A percentile compares a stretch with the other conserved stretches of the same genome.
phyloP scores from a whole-genome alignment of 2,113 vertebrate species.

The Aplodontia rufa region DNA sequence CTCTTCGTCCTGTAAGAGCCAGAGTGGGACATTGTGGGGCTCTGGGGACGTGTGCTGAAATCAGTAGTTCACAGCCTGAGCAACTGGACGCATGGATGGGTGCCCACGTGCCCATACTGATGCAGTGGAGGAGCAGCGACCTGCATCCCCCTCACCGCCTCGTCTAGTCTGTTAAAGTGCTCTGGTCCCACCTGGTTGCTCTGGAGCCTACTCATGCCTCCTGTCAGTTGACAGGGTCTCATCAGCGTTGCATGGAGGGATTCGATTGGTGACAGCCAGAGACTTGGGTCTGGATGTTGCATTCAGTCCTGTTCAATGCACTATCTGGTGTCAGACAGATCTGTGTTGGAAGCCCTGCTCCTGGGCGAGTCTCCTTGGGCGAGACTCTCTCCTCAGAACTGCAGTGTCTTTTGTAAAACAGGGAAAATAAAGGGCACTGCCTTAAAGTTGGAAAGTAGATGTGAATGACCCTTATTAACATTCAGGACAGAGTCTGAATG shows the following conservation, averaged over 20 bases:
- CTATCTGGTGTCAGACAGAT: neutral
- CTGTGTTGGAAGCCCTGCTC: neutral
- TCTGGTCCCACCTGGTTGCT: too few relatives aligned
- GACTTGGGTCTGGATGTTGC: accelerated
- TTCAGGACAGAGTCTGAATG: too few relatives aligned
- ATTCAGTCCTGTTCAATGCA: neutral
- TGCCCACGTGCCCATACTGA: too few relatives aligned
- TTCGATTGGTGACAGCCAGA: neutral
- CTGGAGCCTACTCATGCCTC: too few relatives aligned
- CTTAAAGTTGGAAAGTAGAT: neutral
- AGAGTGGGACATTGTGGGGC: neutral
- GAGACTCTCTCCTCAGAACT: neutral
- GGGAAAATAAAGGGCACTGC: neutral
- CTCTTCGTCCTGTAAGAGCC: neutral
- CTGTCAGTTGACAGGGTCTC: too few relatives aligned
- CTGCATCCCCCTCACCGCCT: too few relatives aligned
- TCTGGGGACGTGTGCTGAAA: neutral
- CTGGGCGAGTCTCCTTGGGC: neutral
- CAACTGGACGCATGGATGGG: too few relatives aligned
- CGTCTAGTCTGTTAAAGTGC: too few relatives aligned
- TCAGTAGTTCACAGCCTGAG: accelerated
- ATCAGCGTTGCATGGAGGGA: too few relatives aligned
- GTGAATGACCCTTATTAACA: neutral
- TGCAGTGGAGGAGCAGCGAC: too few relatives aligned
- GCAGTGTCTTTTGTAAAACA: neutral